Percentiles rank a stretch among this genome's conserved stretches.
Conservation (phyloP, 2,797 vertebrate genomes). For the Muraenolepis orangiensis region DNA sequence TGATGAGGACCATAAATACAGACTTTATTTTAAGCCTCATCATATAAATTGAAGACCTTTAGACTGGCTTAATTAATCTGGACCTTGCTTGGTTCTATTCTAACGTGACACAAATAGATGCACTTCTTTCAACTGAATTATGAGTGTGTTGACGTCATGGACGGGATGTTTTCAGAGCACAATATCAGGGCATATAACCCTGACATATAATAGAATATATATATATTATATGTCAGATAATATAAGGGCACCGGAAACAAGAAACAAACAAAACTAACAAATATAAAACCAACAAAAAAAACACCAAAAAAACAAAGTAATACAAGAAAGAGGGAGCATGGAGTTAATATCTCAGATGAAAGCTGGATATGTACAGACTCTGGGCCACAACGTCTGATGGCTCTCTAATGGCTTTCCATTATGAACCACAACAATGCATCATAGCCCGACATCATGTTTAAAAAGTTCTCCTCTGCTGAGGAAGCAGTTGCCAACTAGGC, state of each 20-base stretch:
- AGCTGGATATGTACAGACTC: too few relatives aligned
- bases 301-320: not conserved
- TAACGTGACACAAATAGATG: too few relatives aligned
- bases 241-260: not conserved
- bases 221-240: too few relatives aligned
- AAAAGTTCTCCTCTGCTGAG: slow-evolving; percentile 11
- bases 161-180: not conserved
- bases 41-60: not conserved
- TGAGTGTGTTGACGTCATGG: too few relatives aligned
- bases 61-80: not conserved
- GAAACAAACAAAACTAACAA: not conserved
- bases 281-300: not conserved
- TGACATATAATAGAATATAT: too few relatives aligned
- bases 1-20: not conserved
- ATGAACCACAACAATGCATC: slow-evolving; percentile 9
- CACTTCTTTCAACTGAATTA: too few relatives aligned
- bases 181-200: too few relatives aligned
- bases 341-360: slow-evolving; percentile 16
- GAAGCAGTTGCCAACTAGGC: slow-evolving; percentile 3
- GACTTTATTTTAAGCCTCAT: not conserved
- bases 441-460: slow-evolving; percentile 18
- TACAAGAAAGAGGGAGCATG: not conserved
- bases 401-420: not conserved
- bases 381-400: slow-evolving; percentile 16
- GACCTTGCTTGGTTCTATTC: not conserved